A percentile compares a stretch with the other conserved stretches of the same genome.
Evolutionary conservation across 2,888 invertebrate species (phyloP).

Genomic region (Mylabris sibirica): DNA sequence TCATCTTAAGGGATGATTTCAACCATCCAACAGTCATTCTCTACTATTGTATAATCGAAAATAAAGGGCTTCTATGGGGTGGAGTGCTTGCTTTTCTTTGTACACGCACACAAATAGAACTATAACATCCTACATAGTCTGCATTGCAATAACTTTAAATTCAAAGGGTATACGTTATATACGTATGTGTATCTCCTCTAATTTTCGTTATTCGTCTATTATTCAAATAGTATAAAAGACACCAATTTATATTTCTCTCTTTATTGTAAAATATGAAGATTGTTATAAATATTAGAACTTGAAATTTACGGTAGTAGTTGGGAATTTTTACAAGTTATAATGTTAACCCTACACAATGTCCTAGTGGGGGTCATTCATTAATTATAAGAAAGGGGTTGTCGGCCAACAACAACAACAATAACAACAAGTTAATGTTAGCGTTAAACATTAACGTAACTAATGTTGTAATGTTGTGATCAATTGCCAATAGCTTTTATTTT

Average conservation of each 20-base stretch:
- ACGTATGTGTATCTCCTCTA: slow-evolving; percentile 29
- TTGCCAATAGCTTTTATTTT: background rate
- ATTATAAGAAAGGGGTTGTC: slow-evolving; percentile 48
- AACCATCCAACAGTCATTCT: slow-evolving; percentile 32
- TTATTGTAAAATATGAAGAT: slow-evolving; percentile 15
- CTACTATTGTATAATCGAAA: slow-evolving; percentile 46
- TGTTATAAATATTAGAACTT: slow-evolving; percentile 17
- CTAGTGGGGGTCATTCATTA: slow-evolving; percentile 48
- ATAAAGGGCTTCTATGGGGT: slow-evolving; percentile 48
- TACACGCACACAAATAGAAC: background rate
- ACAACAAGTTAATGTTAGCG: slow-evolving; percentile 19
- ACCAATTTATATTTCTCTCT: background rate
- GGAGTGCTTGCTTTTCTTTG: slow-evolving; percentile 41
- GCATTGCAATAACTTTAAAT: slow-evolving; percentile 47
- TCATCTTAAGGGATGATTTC: slow-evolving; percentile 26
- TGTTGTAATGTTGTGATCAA: background rate
- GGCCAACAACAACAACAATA: slow-evolving; percentile 37
- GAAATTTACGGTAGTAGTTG: slow-evolving; percentile 12
- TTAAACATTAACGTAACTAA: slow-evolving; percentile 5
- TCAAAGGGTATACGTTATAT: slow-evolving; percentile 46
- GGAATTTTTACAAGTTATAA: slow-evolving; percentile 40
- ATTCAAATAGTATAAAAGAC: slow-evolving; percentile 22
- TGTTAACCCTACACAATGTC: slow-evolving; percentile 44
- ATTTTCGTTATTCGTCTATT: slow-evolving; percentile 29
- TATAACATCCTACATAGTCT: slow-evolving; percentile 36